Evolutionary conservation across 2,888 invertebrate genomes (phyloP).

Genomic region (Prosopocoilus inquinatus): DNA sequence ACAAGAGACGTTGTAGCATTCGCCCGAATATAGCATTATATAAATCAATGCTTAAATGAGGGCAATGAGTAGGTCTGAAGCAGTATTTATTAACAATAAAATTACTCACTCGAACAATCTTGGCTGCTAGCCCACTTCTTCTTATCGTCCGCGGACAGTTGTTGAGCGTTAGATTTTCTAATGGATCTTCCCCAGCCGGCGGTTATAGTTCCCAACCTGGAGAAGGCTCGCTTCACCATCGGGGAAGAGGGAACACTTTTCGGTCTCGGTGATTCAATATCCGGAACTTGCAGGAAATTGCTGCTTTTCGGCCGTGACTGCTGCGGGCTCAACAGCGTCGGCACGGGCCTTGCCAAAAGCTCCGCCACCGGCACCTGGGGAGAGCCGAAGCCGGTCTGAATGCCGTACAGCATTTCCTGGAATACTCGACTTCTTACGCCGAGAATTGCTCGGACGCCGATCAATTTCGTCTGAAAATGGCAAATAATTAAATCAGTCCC

Average conservation of each 20-base stretch:
- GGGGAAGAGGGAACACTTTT: conserved; percentile 93
- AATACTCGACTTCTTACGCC: conserved; percentile 90
- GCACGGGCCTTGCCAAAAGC: conserved; percentile 79
- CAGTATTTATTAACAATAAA: no score
- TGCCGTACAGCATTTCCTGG: conserved; percentile 93
- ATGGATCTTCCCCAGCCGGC: conserved; percentile 89
- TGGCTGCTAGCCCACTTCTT: conserved; percentile 86
- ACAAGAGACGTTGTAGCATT: no score
- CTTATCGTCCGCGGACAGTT: conserved; percentile 84
- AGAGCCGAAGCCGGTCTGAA: conserved; percentile 89
- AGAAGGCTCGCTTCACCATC: conserved; percentile 90
- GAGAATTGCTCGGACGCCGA: conserved; percentile 86
- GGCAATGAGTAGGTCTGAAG: no score
- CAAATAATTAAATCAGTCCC: not conserved
- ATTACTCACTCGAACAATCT: conserved; percentile 81
- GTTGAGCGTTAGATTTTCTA: conserved; percentile 76
- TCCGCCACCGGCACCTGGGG: conserved; percentile 92
- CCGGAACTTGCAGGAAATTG: conserved; percentile 89
- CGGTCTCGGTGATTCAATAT: conserved; percentile 83
- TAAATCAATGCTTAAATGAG: no score
- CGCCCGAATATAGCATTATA: no score
- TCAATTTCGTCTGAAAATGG: conserved; percentile 60
- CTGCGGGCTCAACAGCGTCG: conserved; percentile 81
- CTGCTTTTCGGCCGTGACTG: conserved; percentile 84
- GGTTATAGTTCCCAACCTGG: conserved; percentile 84